Base-by-base conservation (phyloP, 2,888 invertebrate species). In the Brachycybe producta region DNA sequence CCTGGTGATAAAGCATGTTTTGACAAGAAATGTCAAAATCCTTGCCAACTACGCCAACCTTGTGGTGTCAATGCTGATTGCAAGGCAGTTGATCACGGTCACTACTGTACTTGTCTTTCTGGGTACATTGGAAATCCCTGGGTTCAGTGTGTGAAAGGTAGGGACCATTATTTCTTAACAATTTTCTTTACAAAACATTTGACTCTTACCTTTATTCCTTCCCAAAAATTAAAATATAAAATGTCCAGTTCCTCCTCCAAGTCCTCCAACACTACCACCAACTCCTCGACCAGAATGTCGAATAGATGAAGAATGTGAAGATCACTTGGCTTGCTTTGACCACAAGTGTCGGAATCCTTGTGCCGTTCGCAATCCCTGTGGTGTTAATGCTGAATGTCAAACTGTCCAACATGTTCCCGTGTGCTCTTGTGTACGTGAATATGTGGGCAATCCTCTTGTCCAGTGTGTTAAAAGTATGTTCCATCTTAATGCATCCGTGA, bases 1-100 rank as follows among this genome's bases (percentile, higher is more conserved):
- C 71, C 76, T 21, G 71, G 75, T 53, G 78, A 76, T 44, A 81
- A 84, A 69, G 83, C 84, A 8, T 86, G 85, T 63, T 73, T 83
- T 47, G 81, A 58, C 1, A 58, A 59, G 48, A n/a, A 41, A 7
- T 52, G 52, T 42, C 13, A 26, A 15, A 42, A 52, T 32, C 52
- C 52, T 17, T 52, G 52, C 34, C 15, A 56, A 19, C 49, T 55
- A 13, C 52, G 24, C 11, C 28, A 34, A 8, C 56, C 58, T n/a
- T 60, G 60, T 43, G 60, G 60, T 13, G 44, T 52, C 8, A 54
- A 58, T 53, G 57, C 60, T 2, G 38, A 56, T 3, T 60, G 60
- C 49, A 49, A 55, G 24, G 54, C 57, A 2, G 57, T 52, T 38
- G 56, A 58, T 38, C 60, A 60, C 46, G 51, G 54, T 34, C 54